Conservation (phyloP, 2,113 vertebrate species). For the Candoia aspera region DNA sequence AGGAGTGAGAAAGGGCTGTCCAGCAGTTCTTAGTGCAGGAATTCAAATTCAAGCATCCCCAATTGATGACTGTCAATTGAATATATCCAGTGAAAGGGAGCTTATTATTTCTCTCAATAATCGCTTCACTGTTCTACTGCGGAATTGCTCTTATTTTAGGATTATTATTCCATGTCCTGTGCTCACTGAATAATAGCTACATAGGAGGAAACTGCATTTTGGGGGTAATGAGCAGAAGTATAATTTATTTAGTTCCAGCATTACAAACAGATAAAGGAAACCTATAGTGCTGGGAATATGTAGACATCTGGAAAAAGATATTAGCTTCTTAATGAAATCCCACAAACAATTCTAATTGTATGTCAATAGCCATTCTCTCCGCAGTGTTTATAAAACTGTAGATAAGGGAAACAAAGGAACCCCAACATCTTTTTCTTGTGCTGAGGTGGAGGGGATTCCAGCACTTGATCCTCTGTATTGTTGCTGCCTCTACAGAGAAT, state of each 20-base stretch:
- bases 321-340: background rate
- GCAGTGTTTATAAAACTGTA: background rate
- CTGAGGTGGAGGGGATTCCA: background rate
- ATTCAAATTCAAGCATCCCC: background rate
- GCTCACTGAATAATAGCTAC: background rate
- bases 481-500: background rate
- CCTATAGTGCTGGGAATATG: background rate
- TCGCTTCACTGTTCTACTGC: too few species aligned
- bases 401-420: background rate
- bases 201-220: background rate
- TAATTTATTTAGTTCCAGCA: background rate
- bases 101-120: too few species aligned
- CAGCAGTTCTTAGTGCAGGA: background rate
- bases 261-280: background rate
- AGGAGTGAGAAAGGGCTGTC: background rate
- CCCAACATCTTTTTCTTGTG: background rate
- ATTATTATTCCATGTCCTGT: background rate
- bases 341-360: background rate
- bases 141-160: too few species aligned
- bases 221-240: background rate
- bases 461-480: background rate
- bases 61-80: background rate
- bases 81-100: background rate
- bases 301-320: background rate
- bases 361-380: background rate